Evolutionary conservation across 1,140 invertebrate genomes (phyloP).

Genomic region (Centruroides vittatus): DNA sequence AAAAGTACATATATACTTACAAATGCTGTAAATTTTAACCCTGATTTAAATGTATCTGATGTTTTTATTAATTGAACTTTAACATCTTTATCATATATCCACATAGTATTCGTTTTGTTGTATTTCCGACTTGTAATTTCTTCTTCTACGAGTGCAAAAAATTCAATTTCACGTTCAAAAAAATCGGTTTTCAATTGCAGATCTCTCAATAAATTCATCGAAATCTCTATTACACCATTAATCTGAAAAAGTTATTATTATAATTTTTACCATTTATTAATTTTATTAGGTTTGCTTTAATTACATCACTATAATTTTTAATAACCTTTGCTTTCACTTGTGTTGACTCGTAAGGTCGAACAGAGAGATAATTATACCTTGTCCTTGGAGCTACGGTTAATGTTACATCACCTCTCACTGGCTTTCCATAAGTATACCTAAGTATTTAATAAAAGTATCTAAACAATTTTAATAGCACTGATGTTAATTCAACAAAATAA

Average conservation of each 20-base stretch:
- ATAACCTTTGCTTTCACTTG: slow-evolving; percentile 17
- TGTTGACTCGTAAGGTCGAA: slow-evolving; percentile 21
- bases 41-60: slow-evolving; percentile 72
- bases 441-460: slow-evolving; percentile 13
- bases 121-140: slow-evolving; percentile 60
- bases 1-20: slow-evolving; percentile 35
- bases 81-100: slow-evolving; percentile 63
- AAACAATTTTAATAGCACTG: background rate
- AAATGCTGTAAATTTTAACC: slow-evolving; percentile 62
- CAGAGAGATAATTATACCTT: slow-evolving; percentile 18
- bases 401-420: slow-evolving; percentile 40
- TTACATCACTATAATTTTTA: background rate
- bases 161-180: slow-evolving; percentile 47
- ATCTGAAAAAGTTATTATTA: slow-evolving; percentile 8
- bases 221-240: slow-evolving; percentile 19
- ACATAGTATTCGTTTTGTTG: slow-evolving; percentile 56
- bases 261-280: background rate
- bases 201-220: slow-evolving; percentile 18
- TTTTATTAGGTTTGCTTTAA: background rate
- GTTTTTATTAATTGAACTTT: slow-evolving; percentile 67
- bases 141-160: slow-evolving; percentile 68
- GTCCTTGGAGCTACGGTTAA: slow-evolving; percentile 22
- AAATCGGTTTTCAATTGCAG: slow-evolving; percentile 19
- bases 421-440: slow-evolving; percentile 65
- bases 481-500: background rate